phyloP scores from a whole-genome alignment of 2,888 invertebrate species.

The Tiliacea aurago region DNA sequence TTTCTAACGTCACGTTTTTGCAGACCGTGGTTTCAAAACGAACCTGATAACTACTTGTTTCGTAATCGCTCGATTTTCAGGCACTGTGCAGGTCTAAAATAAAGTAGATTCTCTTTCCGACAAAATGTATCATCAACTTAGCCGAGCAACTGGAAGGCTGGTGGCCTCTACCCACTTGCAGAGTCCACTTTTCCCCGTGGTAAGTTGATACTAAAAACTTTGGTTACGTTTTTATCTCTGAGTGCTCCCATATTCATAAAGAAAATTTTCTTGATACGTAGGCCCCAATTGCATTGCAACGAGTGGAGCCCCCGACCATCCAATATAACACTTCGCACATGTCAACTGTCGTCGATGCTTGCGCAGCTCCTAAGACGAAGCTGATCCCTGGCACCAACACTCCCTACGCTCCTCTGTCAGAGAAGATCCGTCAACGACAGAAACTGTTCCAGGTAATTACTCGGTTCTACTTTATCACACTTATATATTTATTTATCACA shows the following conservation, averaged over 20 bases:
- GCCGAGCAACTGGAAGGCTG: constrained; percentile 85
- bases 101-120: constrained; percentile 52
- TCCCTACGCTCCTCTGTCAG: constrained; percentile 81
- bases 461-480: constrained; percentile 1
- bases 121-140: constrained; percentile 88
- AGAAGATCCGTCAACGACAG: constrained; percentile 80
- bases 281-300: constrained; percentile 87
- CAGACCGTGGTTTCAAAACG: constrained; percentile 71
- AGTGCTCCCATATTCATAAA: constrained; percentile 9
- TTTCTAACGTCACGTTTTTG: constrained; percentile 14
- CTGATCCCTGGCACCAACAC: constrained; percentile 85
- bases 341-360: constrained; percentile 84
- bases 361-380: constrained; percentile 77
- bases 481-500: too few relatives aligned
- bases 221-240: constrained; percentile 53
- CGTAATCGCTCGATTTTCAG: constrained; percentile 83
- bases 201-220: constrained; percentile 72
- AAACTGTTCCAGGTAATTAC: constrained; percentile 83
- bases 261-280: constrained; percentile 62
- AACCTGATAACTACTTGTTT: constrained; percentile 81
- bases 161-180: constrained; percentile 83
- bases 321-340: constrained; percentile 83
- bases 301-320: constrained; percentile 84
- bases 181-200: constrained; percentile 86
- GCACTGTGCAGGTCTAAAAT: constrained; percentile 59